Base-by-base conservation (phyloP, 2,113 vertebrate genomes). In the Microtus richardsoni region DNA sequence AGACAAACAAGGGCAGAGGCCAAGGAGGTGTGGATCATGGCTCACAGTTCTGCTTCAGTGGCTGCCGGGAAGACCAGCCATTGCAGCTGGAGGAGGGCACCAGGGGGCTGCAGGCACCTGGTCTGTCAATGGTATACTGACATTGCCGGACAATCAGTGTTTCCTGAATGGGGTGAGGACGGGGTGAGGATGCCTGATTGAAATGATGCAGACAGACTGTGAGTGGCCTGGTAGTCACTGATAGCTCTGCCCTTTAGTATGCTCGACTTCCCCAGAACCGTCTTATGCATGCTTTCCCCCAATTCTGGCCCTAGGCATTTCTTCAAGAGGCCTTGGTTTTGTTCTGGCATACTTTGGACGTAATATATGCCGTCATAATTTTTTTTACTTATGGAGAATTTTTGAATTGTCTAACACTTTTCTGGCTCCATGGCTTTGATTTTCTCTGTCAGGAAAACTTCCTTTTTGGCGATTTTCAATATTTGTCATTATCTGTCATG, bases 361-460 rank as follows among this genome's bases (percentile, higher is more conserved):
- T 54, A 14, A n/a, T 44, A 4, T 16, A 1, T 62, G 14, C 16
- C 11, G 30, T 26, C 36, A 4, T 62, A 54, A 33, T 36, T 79
- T 22, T 79, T 64, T 75, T 80, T 73, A 39, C 77, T 88, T 78
- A 14, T 74, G 84, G 36, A 24, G 60, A 10, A 1, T 77, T 94
- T 90, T 96, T 77, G 3, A 95, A 62, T 91, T 78, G 36, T 75
- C 33, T 90, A 75, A 47, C 66, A 39, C 62, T 68, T 90, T 41
- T 77, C 54, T 62, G 78, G 17, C 90, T 88, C 7, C 21, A 86
- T 93, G 73, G 73, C 11, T 91, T 93, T 88, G 39, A 54, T 88
- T 88, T 80, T 87, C 62, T 95, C 58, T 36, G 78, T 92, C n/a
- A 84, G 44, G 41, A 94, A 44, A 24, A 66, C 92, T 39, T 94